A percentile compares a stretch with the other conserved stretches of the same genome.
These are phyloP conservation scores for Rhopalosiphum maidis DNA, from an alignment of 1,140 invertebrate species.

Conservation along the genomic window DNA sequence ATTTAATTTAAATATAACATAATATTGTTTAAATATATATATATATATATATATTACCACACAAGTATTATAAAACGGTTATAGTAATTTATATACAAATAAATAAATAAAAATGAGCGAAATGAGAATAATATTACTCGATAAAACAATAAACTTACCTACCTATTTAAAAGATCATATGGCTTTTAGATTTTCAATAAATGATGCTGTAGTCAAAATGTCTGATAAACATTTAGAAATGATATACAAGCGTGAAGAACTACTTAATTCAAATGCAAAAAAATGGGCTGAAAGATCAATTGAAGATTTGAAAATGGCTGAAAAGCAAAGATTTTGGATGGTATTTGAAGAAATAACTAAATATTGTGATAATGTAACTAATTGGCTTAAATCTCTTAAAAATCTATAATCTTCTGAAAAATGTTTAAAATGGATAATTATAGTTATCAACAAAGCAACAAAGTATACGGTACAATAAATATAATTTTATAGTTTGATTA, in stretches of 20 bases:
- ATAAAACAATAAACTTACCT: background rate
- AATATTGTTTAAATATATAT: too few species aligned
- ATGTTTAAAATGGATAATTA: background rate
- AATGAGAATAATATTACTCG: background rate
- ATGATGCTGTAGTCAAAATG: background rate
- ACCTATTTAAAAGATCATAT: background rate
- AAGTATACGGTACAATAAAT: too few species aligned
- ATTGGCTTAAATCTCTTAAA: background rate
- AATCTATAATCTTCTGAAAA: background rate
- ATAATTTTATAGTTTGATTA: too few species aligned
- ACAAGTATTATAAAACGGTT: too few species aligned
- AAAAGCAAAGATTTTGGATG: background rate
- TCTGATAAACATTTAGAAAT: background rate
- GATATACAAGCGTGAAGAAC: background rate
- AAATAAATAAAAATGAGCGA: background rate
- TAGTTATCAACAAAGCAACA: background rate
- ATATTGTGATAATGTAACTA: background rate
- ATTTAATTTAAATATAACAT: background rate
- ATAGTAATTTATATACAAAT: too few species aligned
- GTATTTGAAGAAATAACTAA: background rate
- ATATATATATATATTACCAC: too few species aligned
- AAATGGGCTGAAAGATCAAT: background rate
- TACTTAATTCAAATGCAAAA: background rate
- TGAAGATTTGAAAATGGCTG: background rate
- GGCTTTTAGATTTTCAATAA: background rate